phyloP scores from a whole-genome alignment of 1,140 invertebrate species.

The Pseudomyrmex gracilis region DNA sequence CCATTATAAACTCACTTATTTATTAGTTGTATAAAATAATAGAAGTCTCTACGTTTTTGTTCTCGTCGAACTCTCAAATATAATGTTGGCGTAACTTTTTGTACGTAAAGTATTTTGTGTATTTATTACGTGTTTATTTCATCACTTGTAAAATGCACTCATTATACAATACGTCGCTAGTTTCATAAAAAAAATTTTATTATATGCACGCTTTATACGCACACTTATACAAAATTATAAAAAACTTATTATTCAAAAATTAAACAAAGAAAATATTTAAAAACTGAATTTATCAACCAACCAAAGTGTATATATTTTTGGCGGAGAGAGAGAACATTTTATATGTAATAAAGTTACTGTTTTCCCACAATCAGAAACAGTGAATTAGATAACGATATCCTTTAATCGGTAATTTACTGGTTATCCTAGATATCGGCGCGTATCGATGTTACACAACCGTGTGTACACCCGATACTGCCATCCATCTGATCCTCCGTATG shows the following conservation, averaged over 20 bases:
- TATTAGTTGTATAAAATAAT: neutral
- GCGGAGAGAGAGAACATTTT: too few species aligned
- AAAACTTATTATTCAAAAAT: too few species aligned
- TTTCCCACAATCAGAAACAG: neutral
- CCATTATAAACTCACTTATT: neutral
- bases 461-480: conserved; percentile 10
- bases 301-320: too few species aligned
- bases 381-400: neutral
- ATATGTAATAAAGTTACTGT: neutral
- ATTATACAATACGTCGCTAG: too few species aligned
- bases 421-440: neutral
- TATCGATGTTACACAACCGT: neutral
- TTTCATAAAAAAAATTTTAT: too few species aligned
- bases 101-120: too few species aligned
- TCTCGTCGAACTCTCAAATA: neutral
- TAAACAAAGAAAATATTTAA: too few species aligned
- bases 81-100: neutral
- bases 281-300: too few species aligned
- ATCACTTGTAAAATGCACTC: too few species aligned
- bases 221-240: too few species aligned
- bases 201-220: too few species aligned
- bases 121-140: too few species aligned
- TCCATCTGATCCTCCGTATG: neutral
- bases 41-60: neutral
- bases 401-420: neutral